Conservation (phyloP, 2,888 invertebrate genomes). For the Hirtodrosophila confusa region DNA sequence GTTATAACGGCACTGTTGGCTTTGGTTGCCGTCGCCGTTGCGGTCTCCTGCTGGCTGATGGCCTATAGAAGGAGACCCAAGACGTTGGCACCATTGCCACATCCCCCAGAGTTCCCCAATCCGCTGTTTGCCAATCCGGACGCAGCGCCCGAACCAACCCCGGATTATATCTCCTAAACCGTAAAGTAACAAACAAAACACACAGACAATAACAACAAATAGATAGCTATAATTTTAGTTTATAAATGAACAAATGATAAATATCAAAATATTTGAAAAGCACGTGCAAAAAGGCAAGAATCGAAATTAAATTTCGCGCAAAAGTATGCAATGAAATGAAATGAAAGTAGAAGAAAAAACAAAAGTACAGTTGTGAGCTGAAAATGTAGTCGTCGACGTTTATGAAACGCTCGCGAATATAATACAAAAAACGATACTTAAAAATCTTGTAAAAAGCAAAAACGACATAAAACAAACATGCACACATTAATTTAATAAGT, state of each 20-base stretch:
- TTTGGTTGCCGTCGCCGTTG: conserved; percentile 96
- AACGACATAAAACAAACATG: conserved; percentile 32
- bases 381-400: conserved; percentile 51
- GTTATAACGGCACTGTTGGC: conserved; percentile 96
- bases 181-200: conserved; percentile 43
- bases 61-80: conserved; percentile 95
- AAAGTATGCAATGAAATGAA: conserved; percentile 27
- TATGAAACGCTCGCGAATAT: conserved; percentile 45
- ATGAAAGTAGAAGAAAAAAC: conserved; percentile 60
- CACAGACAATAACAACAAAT: conserved; percentile 33
- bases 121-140: conserved; percentile 94
- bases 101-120: conserved; percentile 97
- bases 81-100: conserved; percentile 94
- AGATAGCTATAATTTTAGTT: conserved; percentile 68
- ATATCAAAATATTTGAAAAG: conserved; percentile 69
- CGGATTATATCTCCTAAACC: conserved; percentile 89
- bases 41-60: conserved; percentile 97
- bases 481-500: conserved; percentile 47
- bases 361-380: conserved; percentile 72
- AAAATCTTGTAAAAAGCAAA: conserved; percentile 52
- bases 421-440: conserved; percentile 4
- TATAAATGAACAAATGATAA: conserved; percentile 40
- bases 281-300: conserved; percentile 80
- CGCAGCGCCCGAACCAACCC: conserved; percentile 92
- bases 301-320: conserved; percentile 59